Evolutionary conservation across 2,113 vertebrate genomes (phyloP), one percentile per base, ranked within the genome.

Genomic region (Chamaetylas fuelleborni): DNA sequence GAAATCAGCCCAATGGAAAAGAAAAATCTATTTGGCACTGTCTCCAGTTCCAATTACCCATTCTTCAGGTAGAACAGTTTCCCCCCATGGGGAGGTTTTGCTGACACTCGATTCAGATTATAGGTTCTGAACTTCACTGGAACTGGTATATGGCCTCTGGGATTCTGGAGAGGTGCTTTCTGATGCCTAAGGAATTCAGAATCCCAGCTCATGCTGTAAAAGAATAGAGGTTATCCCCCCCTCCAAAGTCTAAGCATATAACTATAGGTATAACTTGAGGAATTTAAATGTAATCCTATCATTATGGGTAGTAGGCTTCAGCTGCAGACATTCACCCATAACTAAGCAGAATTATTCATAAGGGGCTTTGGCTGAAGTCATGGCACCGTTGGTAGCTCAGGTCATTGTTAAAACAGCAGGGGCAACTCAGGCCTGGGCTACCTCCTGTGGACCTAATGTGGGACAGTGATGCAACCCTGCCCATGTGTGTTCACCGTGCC

Each of bases 1-100:
- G 93, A n/a, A 77, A 86, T 69, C 82, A 80, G 42, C 71, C 69
- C 93, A 91, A 83, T 12, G 57, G 81, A 93, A 94, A 88, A 82
- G 72, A 82, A 43, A 81, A 70, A 45, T 81, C 71, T 77, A 25
- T 79, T 90, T 93, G 94, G 92, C 79, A 92, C 77, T 67, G 72
- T 81, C 76, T 94, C 58, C 78, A 89, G 77, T 19, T 91, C 69
- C 60, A 95, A 43, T 62, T 51, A 65, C 69, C 87, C 23, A 22
- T 54, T 74, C 36, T 56, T 86, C 64, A 89, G 80, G 88, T 93
- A 74, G 43, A 82, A 89, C 12, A 5, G 45, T 69, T 69, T 91
- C 25, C 48, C 45, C 76, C 43, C 36, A 61, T 11, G 7, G n/a
- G 40, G 25, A 87, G 65, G 36, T 71, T 69, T 64, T 43, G 29